phyloP scores from a whole-genome alignment of 2,113 vertebrate genomes.

The Bambusicola thoracicus region DNA sequence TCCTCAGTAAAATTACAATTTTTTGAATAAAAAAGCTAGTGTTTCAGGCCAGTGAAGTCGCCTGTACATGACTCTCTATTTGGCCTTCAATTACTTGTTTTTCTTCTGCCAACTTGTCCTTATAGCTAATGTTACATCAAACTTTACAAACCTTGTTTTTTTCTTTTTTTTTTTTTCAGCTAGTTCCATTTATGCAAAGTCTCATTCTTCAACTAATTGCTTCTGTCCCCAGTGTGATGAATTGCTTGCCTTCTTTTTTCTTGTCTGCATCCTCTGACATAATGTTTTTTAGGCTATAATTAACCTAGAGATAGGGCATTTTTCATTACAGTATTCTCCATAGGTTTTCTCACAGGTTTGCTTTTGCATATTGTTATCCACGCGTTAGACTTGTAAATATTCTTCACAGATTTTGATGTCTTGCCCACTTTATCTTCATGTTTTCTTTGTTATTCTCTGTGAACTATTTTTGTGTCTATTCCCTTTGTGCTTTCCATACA shows the following conservation, averaged over 20 bases:
- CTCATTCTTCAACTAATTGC: slow-evolving; percentile 24
- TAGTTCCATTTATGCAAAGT: slow-evolving; percentile 17
- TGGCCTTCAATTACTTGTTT: slow-evolving; percentile 14
- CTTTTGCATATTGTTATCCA: not conserved
- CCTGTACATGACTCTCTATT: not conserved
- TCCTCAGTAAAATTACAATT: slow-evolving; percentile 30
- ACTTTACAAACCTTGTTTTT: not conserved
- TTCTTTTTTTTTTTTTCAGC: not conserved
- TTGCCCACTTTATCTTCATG: not conserved
- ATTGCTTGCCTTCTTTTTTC: slow-evolving; percentile 19
- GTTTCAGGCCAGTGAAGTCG: not conserved
- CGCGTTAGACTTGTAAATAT: not conserved
- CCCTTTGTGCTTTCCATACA: not conserved
- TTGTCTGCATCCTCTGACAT: slow-evolving; percentile 8
- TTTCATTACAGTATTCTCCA: not conserved
- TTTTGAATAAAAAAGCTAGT: not conserved
- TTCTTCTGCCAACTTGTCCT: slow-evolving; percentile 23
- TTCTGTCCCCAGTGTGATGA: not conserved
- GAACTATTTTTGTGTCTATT: not conserved
- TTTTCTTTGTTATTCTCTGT: not conserved
- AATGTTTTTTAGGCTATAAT: slow-evolving; percentile 24
- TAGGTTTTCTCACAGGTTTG: not conserved
- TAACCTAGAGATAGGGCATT: slow-evolving; percentile 10
- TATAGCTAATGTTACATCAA: not conserved
- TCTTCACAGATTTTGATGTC: not conserved